phyloP scores from a whole-genome alignment of 2,797 vertebrate species.

The Characodon lateralis region DNA sequence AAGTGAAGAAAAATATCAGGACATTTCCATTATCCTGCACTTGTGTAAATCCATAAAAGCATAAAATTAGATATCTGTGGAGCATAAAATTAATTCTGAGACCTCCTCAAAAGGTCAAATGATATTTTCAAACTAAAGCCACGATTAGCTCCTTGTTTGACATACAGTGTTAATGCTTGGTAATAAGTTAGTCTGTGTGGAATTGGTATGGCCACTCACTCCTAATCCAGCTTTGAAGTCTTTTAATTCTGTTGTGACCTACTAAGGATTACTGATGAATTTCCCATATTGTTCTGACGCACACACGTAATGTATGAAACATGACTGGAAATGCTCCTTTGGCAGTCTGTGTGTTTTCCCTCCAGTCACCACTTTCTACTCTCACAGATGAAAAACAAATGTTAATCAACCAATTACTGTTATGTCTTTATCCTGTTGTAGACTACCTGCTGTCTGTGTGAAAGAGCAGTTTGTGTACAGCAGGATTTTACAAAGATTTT shows the following conservation, averaged over 20 bases:
- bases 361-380: constrained; percentile 45
- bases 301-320: constrained; percentile 54
- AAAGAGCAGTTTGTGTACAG: not conserved
- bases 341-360: constrained; percentile 35
- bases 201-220: constrained; percentile 75
- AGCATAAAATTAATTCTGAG: constrained; percentile 80
- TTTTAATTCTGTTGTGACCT: constrained; percentile 73
- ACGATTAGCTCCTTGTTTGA: constrained; percentile 78
- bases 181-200: constrained; percentile 74
- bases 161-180: constrained; percentile 70
- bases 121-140: constrained; percentile 78
- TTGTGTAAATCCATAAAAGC: constrained; percentile 76
- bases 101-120: constrained; percentile 78
- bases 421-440: constrained; percentile 71
- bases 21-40: constrained; percentile 74
- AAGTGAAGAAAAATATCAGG: constrained; percentile 62
- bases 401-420: constrained; percentile 75
- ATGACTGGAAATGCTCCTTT: constrained; percentile 42
- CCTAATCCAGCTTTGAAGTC: constrained; percentile 78
- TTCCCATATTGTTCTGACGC: constrained; percentile 65
- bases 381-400: constrained; percentile 59
- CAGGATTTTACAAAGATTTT: not conserved
- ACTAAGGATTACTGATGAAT: constrained; percentile 68
- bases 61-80: constrained; percentile 80
- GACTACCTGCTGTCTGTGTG: constrained; percentile 59